phyloP scores from a whole-genome alignment of 2,888 invertebrate species.

The Abscondita cerata region DNA sequence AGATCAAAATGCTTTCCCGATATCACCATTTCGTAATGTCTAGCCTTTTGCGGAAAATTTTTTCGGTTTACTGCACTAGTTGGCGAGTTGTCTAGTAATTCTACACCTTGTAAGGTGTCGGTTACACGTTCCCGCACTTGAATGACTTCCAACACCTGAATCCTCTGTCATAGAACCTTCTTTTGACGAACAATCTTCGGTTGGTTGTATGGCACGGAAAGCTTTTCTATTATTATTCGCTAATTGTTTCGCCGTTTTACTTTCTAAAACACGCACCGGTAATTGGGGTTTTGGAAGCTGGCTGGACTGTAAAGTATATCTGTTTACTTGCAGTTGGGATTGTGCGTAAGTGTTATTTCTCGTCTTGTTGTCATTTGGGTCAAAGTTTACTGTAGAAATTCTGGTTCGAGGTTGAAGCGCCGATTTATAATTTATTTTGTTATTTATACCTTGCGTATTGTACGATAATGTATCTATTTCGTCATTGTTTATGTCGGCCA shows the following conservation, averaged over 20 bases:
- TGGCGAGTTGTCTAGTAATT: slow-evolving; percentile 55
- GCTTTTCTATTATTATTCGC: slow-evolving; percentile 70
- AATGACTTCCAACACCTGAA: slow-evolving; percentile 64
- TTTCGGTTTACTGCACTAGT: slow-evolving; percentile 32
- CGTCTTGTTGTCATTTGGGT: slow-evolving; percentile 36
- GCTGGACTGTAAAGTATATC: slow-evolving; percentile 73
- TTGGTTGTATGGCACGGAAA: slow-evolving; percentile 30
- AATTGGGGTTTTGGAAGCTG: slow-evolving; percentile 80
- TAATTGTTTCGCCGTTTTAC: slow-evolving; percentile 75
- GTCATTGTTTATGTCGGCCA: slow-evolving; percentile 66
- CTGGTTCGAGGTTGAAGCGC: slow-evolving; percentile 16
- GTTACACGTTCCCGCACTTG: slow-evolving; percentile 40
- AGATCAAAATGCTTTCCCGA: slow-evolving; percentile 79
- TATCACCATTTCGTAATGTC: slow-evolving; percentile 78
- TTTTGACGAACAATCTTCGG: slow-evolving; percentile 57
- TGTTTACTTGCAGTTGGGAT: slow-evolving; percentile 59
- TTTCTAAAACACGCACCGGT: slow-evolving; percentile 67
- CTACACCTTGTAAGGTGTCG: slow-evolving; percentile 49
- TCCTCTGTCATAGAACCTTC: slow-evolving; percentile 71
- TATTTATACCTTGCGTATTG: slow-evolving; percentile 45
- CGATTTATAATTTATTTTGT: slow-evolving; percentile 31
- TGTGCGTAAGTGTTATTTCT: slow-evolving; percentile 35
- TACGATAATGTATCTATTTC: slow-evolving; percentile 51
- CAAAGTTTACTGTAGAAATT: slow-evolving; percentile 14
- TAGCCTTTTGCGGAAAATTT: slow-evolving; percentile 61